Percentiles rank a stretch among this genome's conserved stretches.
These are phyloP conservation scores for Cerceris ruficornis DNA, from an alignment of 2,888 invertebrate species.

Conservation along the genomic window DNA sequence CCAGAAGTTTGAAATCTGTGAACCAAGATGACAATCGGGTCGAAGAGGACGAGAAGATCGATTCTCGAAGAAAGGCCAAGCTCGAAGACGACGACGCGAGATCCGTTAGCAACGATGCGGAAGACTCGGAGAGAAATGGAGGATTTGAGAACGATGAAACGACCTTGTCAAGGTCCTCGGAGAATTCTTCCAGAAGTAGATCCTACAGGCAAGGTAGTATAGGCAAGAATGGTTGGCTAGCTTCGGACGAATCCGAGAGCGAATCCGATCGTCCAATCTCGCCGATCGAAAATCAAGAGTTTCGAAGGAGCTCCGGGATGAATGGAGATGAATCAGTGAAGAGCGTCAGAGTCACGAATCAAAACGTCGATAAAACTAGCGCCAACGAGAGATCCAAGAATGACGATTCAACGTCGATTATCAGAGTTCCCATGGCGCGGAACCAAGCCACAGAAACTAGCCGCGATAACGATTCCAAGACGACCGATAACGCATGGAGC, in stretches of 20 bases:
- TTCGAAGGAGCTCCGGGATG: neutral
- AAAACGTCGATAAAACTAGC: neutral
- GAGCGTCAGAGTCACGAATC: neutral
- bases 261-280: conserved; percentile 60
- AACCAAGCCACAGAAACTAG: too few species aligned
- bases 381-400: neutral
- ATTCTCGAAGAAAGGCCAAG: neutral
- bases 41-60: neutral
- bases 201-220: conserved; percentile 60
- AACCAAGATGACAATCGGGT: neutral
- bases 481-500: conserved; percentile 49
- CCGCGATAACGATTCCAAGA: neutral
- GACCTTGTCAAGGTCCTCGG: conserved; percentile 4
- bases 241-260: conserved; percentile 71
- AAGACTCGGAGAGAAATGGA: neutral
- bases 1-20: conserved; percentile 1
- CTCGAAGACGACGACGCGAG: conserved; percentile 5
- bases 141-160: neutral
- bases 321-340: neutral
- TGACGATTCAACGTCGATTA: neutral
- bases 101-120: neutral
- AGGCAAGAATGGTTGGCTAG: conserved; percentile 73
- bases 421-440: too few species aligned
- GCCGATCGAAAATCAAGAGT: conserved; percentile 1
- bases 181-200: conserved; percentile 37